These are phyloP conservation scores for Alentia gelatinosa DNA, from an alignment of 2,888 invertebrate species.

Conservation along the genomic window DNA sequence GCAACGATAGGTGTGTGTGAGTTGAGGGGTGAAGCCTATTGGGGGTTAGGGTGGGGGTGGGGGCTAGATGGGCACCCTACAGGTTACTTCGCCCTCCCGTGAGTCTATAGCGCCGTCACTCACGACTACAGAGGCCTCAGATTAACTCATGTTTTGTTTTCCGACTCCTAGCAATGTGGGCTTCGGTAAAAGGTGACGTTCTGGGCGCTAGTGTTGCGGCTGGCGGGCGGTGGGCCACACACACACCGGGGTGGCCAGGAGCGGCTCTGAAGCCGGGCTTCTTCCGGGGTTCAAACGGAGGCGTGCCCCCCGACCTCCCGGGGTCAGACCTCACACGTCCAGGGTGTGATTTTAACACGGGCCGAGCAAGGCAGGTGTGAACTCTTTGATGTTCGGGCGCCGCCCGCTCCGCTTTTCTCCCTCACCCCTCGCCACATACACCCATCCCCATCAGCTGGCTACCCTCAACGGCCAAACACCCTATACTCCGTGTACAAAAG, in stretches of 20 bases:
- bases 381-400: not conserved
- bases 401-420: not conserved
- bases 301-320: not conserved
- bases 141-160: not conserved
- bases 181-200: not conserved
- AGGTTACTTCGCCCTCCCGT: not conserved
- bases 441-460: not conserved
- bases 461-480: not conserved
- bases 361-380: not conserved
- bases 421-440: not conserved
- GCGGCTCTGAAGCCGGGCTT: too few species aligned
- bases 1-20: too few species aligned
- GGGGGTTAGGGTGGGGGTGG: not conserved
- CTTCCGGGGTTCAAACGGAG: not conserved
- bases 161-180: not conserved
- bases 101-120: not conserved
- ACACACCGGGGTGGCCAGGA: not conserved
- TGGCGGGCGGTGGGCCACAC: not conserved
- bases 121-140: not conserved
- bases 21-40: not conserved
- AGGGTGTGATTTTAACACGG: not conserved
- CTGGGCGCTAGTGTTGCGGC: not conserved
- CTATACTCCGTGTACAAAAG: too few species aligned
- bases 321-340: conserved; percentile 1
- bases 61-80: too few species aligned